phyloP scores from a whole-genome alignment of 2,113 vertebrate genomes.

The Phaethon lepturus region DNA sequence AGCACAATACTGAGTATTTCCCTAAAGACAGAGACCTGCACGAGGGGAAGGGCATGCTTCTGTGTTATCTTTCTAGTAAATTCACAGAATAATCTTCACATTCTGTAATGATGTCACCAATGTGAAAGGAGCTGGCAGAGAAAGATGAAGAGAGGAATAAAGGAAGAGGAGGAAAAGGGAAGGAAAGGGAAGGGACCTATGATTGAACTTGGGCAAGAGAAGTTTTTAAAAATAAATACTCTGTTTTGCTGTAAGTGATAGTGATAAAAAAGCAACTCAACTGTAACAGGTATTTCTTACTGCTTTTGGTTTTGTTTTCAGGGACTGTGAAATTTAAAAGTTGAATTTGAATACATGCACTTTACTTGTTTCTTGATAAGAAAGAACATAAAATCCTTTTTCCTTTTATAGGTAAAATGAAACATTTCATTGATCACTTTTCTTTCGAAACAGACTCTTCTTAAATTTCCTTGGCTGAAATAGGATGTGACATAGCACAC shows the following conservation, averaged over 20 bases:
- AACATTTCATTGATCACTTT: neutral
- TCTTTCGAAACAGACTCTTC: neutral
- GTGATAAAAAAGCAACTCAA: neutral
- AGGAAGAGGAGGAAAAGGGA: neutral
- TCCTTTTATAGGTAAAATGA: neutral
- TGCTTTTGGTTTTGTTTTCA: neutral
- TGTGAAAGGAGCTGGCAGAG: neutral
- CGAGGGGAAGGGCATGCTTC: neutral
- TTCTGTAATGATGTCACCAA: neutral
- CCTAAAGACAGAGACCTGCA: neutral
- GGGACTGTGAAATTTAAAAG: neutral
- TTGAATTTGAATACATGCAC: neutral
- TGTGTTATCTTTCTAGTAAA: neutral
- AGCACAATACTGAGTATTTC: neutral
- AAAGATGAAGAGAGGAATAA: neutral
- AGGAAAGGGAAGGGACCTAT: neutral
- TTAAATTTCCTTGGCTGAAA: neutral
- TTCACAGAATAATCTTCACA: neutral
- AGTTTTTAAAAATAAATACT: neutral
- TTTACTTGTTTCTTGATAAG: neutral
- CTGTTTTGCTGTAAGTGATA: neutral
- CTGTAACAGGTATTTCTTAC: neutral
- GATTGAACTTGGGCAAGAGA: neutral
- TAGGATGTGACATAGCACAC: neutral
- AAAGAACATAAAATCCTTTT: neutral